Conservation (phyloP, 2,888 invertebrate species). For the Lithodes maja region DNA sequence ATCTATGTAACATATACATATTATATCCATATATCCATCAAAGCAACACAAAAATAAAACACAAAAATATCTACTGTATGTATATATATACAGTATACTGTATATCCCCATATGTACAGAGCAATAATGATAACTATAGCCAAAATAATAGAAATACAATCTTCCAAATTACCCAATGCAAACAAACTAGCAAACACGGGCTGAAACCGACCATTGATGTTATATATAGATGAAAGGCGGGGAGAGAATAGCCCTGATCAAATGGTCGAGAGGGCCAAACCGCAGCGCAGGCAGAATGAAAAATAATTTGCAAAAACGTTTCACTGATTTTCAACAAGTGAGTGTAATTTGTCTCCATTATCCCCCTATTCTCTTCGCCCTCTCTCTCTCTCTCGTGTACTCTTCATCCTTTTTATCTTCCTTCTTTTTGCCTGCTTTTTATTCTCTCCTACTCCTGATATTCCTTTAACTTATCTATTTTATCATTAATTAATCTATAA, state of each 20-base stretch:
- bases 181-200: neutral
- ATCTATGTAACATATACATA: too few relatives aligned
- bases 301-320: neutral
- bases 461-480: neutral
- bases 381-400: neutral
- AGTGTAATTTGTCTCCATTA: neutral
- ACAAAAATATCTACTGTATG: too few relatives aligned
- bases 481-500: too few relatives aligned
- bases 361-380: neutral
- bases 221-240: neutral
- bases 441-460: neutral
- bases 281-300: neutral
- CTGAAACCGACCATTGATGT: neutral
- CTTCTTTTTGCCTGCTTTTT: neutral
- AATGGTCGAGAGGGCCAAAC: neutral
- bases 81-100: too few relatives aligned
- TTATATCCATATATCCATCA: too few relatives aligned
- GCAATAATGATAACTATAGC: too few relatives aligned
- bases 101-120: too few relatives aligned
- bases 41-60: too few relatives aligned
- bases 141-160: too few relatives aligned
- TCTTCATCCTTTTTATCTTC: neutral
- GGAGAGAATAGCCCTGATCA: neutral
- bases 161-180: neutral
- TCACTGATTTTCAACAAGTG: neutral